A percentile compares a stretch with the other conserved stretches of the same genome.
These are phyloP conservation scores for Bambusicola thoracicus DNA, from an alignment of 2,113 vertebrate species.

Conservation along the genomic window DNA sequence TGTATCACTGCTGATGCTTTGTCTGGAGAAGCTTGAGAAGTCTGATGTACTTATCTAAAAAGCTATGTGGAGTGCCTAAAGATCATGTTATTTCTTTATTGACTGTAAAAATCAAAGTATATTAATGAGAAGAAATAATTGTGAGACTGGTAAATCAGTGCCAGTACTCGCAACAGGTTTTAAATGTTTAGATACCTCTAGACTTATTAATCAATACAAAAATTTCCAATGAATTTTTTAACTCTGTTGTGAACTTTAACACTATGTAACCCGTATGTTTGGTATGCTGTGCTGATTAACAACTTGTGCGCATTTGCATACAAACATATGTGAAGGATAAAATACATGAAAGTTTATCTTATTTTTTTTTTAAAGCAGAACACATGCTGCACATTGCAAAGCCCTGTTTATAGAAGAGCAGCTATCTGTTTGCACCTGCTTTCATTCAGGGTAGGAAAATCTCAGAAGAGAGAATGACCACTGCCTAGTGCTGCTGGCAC, in stretches of 20 bases:
- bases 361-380: not conserved
- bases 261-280: not conserved
- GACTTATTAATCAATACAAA: not conserved
- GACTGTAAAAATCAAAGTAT: not conserved
- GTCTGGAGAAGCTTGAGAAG: not conserved
- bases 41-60: not conserved
- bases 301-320: not conserved
- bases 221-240: not conserved
- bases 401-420: not conserved
- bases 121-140: not conserved
- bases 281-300: not conserved
- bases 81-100: not conserved
- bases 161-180: not conserved
- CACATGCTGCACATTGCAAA: not conserved
- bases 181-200: not conserved
- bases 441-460: not conserved
- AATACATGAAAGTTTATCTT: not conserved
- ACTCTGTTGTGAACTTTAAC: not conserved
- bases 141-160: not conserved
- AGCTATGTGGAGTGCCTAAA: not conserved
- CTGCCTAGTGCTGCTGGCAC: not conserved
- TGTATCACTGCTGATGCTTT: not conserved
- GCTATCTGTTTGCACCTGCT: not conserved
- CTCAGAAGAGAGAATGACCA: not conserved
- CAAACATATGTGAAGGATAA: not conserved